phyloP scores from a whole-genome alignment of 2,113 vertebrate species.

The Gymnogyps californianus region DNA sequence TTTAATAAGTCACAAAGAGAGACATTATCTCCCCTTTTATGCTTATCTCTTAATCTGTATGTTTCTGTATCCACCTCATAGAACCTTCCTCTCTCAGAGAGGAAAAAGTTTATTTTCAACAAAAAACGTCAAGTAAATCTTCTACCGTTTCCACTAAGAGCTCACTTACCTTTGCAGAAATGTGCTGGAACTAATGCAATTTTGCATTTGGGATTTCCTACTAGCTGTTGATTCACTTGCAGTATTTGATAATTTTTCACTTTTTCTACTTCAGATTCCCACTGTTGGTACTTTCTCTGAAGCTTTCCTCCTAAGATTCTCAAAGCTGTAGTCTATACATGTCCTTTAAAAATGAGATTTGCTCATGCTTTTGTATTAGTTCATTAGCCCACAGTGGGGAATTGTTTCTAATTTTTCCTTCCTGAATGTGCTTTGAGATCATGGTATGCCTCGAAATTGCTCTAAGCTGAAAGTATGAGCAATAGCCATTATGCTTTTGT shows the following conservation, averaged over 20 bases:
- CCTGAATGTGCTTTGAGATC: background rate
- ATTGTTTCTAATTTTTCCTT: background rate
- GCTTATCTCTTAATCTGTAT: background rate
- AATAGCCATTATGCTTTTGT: background rate
- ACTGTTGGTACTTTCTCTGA: background rate
- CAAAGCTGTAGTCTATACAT: background rate
- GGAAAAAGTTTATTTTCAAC: background rate
- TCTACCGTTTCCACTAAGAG: background rate
- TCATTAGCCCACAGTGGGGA: background rate
- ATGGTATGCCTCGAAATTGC: background rate
- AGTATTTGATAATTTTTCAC: background rate
- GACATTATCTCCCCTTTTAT: background rate
- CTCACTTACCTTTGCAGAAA: background rate
- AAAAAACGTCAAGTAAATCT: background rate
- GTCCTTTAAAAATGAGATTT: background rate
- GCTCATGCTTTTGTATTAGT: background rate
- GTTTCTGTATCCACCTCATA: background rate
- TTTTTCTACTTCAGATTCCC: background rate
- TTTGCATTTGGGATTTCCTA: slow-evolving; percentile 5
- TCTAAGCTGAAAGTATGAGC: background rate
- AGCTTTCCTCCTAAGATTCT: background rate
- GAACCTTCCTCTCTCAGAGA: background rate
- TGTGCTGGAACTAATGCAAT: slow-evolving; percentile 2
- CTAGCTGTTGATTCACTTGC: background rate
- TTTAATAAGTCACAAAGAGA: background rate